Evolutionary conservation across 1,140 invertebrate genomes (phyloP).

Genomic region (Periplaneta americana): DNA sequence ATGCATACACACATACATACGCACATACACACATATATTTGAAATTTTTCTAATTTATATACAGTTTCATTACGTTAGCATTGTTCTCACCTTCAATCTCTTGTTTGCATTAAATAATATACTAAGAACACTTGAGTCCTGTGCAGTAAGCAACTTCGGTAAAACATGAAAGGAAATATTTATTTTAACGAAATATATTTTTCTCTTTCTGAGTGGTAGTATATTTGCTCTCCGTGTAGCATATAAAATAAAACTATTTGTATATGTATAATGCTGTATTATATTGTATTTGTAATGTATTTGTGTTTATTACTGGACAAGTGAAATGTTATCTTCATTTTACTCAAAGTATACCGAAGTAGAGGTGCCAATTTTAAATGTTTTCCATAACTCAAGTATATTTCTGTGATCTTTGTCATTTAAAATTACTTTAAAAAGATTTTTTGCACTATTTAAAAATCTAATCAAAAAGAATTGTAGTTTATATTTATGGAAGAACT

Average conservation of each 20-base stretch:
- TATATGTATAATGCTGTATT: neutral
- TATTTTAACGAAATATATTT: neutral
- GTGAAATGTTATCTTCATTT: neutral
- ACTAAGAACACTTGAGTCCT: neutral
- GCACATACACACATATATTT: too few relatives aligned
- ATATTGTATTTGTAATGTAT: neutral
- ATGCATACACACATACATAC: too few relatives aligned
- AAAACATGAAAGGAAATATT: neutral
- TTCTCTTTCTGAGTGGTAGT: neutral
- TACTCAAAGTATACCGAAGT: neutral
- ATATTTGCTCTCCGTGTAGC: neutral
- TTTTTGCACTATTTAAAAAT: neutral
- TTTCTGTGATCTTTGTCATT: too few relatives aligned
- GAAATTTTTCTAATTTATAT: neutral
- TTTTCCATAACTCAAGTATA: too few relatives aligned
- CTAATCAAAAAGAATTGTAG: neutral
- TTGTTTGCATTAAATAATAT: neutral
- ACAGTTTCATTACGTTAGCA: neutral
- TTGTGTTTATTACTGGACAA: neutral
- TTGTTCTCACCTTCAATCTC: too few relatives aligned
- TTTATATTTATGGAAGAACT: neutral
- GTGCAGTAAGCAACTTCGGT: neutral
- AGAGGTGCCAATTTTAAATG: neutral
- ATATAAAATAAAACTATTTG: neutral
- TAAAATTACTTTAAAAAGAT: too few relatives aligned